Evolutionary conservation across 2,888 invertebrate genomes (phyloP).

Genomic region (Seira sanloemensis): DNA sequence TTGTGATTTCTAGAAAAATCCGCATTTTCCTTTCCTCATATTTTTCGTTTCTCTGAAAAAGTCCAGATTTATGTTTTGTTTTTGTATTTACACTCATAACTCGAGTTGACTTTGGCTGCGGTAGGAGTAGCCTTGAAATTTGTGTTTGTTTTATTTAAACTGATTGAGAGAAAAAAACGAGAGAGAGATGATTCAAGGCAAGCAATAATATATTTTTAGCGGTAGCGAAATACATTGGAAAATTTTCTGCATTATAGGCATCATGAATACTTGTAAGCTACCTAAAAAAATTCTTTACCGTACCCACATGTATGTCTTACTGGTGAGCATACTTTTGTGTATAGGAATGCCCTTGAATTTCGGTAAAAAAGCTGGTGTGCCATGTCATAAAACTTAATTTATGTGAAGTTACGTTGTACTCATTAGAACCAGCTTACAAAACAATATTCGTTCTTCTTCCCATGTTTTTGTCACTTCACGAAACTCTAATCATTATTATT

Average conservation of each 20-base stretch:
- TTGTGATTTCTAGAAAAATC: neutral
- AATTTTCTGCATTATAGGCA: neutral
- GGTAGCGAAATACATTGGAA: neutral
- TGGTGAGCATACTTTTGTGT: neutral
- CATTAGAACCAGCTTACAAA: neutral
- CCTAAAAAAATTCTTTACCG: neutral
- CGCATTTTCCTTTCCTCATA: too few species aligned
- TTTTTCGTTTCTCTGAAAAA: too few species aligned
- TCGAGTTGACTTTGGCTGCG: constrained; percentile 7
- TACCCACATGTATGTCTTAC: neutral
- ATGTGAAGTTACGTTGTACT: neutral
- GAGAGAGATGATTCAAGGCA: neutral
- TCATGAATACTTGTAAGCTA: neutral
- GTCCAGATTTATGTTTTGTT: constrained; percentile 10
- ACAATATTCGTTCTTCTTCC: too few species aligned
- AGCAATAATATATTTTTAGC: constrained; percentile 13
- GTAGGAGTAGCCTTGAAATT: constrained; percentile 3
- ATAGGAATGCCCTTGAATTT: neutral
- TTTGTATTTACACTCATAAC: neutral
- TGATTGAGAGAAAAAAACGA: neutral
- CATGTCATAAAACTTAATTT: constrained; percentile 15
- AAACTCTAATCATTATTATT: neutral
- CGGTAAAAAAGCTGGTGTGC: neutral
- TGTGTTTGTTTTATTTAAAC: constrained; percentile 6
- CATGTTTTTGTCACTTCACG: constrained; percentile 9